Base-by-base conservation (phyloP, 2,888 invertebrate genomes). In the Cheilosia pagana region DNA sequence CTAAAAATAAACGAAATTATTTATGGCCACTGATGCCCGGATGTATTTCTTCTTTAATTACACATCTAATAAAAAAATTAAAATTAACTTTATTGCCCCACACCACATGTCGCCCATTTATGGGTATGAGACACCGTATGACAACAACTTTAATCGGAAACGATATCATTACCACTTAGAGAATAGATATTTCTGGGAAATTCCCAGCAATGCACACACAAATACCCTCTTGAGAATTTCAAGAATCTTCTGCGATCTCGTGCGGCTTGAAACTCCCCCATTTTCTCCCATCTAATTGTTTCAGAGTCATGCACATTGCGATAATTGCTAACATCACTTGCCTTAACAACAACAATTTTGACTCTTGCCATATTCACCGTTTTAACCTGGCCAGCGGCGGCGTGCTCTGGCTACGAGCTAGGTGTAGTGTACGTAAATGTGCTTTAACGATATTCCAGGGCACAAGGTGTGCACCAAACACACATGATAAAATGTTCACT, bases 401-500 rank as follows among this genome's bases (percentile, higher is more conserved):
- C 7, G 28, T 28, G 28, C 28, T 28, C 28, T 28, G 28, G 2
- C 28, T 28, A 39, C n/a, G 43, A 45, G 35, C 43, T 48, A 7
- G 2, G 4, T 19, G 48, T 21, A 16, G 4, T 19, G 48, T 21
- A 16, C 21, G 0, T 19, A 16, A 50, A 35, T 10, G 50, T 52
- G n/a, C 16, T 4, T 39, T 52, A 14, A 52, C n/a, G 16, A 52
- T 71, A 71, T 63, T 63, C 41, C 72, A 45, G 57, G 55, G 39
- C 48, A 55, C 31, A 78, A 78, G 82, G 82, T 78, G 82, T 82
- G 25, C 23, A n/a, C 50, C 5, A 8, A 45, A 45, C 52, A 78
- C 52, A 78, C 82, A 82, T 77, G 82, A 50, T 45, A 62, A 71
- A 62, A 78, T 78, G 78, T 50, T 60, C 55, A 48, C 2, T 75